Evolutionary conservation across 2,113 vertebrate species (phyloP).

Genomic region (Oreochromis aureus): DNA sequence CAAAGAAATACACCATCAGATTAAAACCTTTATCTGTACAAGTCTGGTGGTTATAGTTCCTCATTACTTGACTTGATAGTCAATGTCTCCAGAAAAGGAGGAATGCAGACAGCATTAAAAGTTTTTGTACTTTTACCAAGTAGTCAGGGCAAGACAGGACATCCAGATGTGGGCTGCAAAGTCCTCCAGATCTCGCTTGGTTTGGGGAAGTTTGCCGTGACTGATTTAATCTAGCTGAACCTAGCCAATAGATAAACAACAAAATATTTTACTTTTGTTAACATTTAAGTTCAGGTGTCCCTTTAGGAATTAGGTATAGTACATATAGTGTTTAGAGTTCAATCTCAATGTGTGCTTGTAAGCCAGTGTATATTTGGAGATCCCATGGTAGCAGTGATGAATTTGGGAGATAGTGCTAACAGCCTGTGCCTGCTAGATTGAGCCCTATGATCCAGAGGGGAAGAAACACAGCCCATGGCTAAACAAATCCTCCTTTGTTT

Average conservation of each 20-base stretch:
- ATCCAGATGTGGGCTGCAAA: constrained; percentile 1
- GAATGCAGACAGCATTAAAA: neutral
- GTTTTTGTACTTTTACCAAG: constrained; percentile 2
- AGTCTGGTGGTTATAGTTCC: neutral
- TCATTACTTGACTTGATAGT: neutral
- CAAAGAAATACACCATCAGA: constrained; percentile 5
- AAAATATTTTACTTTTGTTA: neutral
- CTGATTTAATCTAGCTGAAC: neutral
- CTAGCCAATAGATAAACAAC: neutral
- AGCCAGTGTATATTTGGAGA: constrained; percentile 42
- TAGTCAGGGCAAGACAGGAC: constrained; percentile 1
- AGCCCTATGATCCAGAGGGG: constrained; percentile 65
- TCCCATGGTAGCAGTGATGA: constrained; percentile 52
- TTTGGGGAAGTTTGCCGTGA: neutral
- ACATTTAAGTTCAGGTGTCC: neutral
- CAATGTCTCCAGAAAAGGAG: neutral
- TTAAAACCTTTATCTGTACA: neutral
- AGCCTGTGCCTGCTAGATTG: constrained; percentile 55
- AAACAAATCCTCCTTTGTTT: constrained; percentile 72
- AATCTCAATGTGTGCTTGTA: constrained; percentile 45
- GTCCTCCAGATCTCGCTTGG: neutral
- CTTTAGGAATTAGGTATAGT: neutral
- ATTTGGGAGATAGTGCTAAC: constrained; percentile 59
- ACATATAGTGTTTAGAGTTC: constrained; percentile 25
- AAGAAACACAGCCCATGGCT: constrained; percentile 68